These are phyloP conservation scores for Biston stratarius DNA, from an alignment of 2,888 invertebrate species.

Conservation along the genomic window DNA sequence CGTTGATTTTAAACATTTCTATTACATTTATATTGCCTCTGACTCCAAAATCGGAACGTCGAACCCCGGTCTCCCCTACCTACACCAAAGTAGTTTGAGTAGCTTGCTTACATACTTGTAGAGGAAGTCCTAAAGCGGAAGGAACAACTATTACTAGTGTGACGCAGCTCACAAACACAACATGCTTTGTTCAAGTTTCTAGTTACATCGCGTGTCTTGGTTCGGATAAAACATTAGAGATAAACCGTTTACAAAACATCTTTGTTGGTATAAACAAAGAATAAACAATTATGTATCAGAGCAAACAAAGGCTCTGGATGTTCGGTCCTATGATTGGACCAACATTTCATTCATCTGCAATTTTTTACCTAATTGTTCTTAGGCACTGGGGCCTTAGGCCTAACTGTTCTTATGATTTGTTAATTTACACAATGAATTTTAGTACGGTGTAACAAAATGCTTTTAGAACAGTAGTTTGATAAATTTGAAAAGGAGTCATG, in stretches of 20 bases:
- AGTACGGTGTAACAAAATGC: too few relatives aligned
- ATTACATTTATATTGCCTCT: too few relatives aligned
- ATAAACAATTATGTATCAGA: slow-evolving; percentile 5
- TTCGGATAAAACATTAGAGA: not conserved
- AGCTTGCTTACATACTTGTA: not conserved
- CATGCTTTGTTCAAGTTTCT: slow-evolving; percentile 16
- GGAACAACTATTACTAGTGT: not conserved
- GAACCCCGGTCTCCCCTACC: too few relatives aligned
- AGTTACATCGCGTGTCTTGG: slow-evolving; percentile 29
- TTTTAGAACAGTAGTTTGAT: too few relatives aligned
- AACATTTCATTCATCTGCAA: not conserved
- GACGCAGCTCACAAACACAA: not conserved
- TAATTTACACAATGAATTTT: too few relatives aligned
- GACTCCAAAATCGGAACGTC: too few relatives aligned
- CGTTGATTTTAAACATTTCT: too few relatives aligned
- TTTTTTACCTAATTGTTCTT: not conserved
- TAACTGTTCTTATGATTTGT: not conserved
- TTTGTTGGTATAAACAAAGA: slow-evolving; percentile 13
- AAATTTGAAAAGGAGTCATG: too few relatives aligned
- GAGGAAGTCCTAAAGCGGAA: not conserved
- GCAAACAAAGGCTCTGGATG: not conserved
- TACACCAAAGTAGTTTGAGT: too few relatives aligned
- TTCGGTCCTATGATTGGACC: not conserved
- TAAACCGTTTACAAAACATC: not conserved
- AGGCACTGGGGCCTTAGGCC: not conserved